Evolutionary conservation across 2,797 vertebrate genomes (phyloP).

Genomic region (Myotis findleyi): DNA sequence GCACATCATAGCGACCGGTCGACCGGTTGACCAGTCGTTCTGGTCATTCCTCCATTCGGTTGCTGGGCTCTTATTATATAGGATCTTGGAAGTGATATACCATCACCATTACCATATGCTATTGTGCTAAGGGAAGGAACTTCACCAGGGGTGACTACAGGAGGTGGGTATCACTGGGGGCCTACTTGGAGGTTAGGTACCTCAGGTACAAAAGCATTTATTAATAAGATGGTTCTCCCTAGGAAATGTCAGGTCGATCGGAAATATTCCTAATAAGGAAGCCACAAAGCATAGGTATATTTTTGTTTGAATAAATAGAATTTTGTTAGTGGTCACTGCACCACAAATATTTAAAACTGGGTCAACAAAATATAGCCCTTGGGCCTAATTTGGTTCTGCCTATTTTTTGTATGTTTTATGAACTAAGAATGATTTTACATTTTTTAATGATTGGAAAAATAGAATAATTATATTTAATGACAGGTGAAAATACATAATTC

Average conservation of each 20-base stretch:
- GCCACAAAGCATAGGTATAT: background rate
- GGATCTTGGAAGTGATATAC: background rate
- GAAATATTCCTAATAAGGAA: background rate
- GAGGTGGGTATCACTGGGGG: background rate
- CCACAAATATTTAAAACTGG: constrained; percentile 11
- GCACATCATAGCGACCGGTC: too few relatives aligned
- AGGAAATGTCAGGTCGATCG: background rate
- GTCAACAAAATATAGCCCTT: background rate
- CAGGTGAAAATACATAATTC: background rate
- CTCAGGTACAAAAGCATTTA: background rate
- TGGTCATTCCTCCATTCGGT: too few relatives aligned
- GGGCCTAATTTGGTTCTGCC: background rate
- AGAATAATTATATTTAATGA: background rate
- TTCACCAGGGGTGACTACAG: background rate
- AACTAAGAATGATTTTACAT: background rate
- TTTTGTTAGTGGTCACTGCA: background rate
- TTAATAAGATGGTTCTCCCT: background rate
- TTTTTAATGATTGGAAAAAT: background rate
- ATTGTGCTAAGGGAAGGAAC: background rate
- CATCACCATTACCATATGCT: background rate
- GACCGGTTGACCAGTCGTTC: rapidly evolving
- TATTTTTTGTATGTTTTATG: background rate
- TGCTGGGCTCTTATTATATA: too few relatives aligned
- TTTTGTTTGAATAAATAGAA: background rate
- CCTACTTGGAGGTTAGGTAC: background rate